These are phyloP conservation scores for Poecilia latipinna DNA, from an alignment of 2,113 vertebrate species.

Conservation along the genomic window DNA sequence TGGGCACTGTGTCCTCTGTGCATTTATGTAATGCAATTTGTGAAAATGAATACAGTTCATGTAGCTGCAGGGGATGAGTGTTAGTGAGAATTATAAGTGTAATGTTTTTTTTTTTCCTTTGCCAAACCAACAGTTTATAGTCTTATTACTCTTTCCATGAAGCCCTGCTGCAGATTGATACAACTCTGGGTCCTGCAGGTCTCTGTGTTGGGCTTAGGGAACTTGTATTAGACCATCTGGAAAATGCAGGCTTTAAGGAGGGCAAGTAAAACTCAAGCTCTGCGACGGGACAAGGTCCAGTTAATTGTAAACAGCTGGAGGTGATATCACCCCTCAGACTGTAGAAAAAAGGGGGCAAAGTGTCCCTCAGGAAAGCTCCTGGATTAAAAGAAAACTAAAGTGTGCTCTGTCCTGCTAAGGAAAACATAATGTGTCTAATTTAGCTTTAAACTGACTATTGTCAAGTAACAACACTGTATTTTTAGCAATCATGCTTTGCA, in stretches of 20 bases:
- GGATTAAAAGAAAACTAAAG: constrained; percentile 25
- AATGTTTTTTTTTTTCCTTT: neutral
- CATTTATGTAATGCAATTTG: constrained; percentile 35
- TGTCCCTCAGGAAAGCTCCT: constrained; percentile 34
- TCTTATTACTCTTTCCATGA: neutral
- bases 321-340: constrained; percentile 64
- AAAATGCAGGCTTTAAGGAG: constrained; percentile 55
- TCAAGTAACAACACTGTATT: constrained; percentile 35
- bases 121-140: neutral
- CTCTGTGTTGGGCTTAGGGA: constrained; percentile 15
- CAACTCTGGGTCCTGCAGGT: constrained; percentile 13
- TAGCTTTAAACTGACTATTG: constrained; percentile 43
- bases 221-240: constrained; percentile 52
- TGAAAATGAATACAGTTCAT: constrained; percentile 5
- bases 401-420: neutral
- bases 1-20: constrained; percentile 4
- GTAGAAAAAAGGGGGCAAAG: constrained; percentile 29
- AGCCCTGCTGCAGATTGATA: constrained; percentile 24
- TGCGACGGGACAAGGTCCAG: constrained; percentile 43
- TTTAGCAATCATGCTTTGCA: constrained; percentile 30
- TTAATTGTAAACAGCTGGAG: constrained; percentile 73
- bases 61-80: constrained; percentile 6
- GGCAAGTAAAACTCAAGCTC: constrained; percentile 53
- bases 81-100: neutral
- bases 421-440: constrained; percentile 36